Percentiles rank a stretch among this genome's conserved stretches.
These are phyloP conservation scores for Dioctria linearis DNA, from an alignment of 2,888 invertebrate genomes.

Conservation along the genomic window DNA sequence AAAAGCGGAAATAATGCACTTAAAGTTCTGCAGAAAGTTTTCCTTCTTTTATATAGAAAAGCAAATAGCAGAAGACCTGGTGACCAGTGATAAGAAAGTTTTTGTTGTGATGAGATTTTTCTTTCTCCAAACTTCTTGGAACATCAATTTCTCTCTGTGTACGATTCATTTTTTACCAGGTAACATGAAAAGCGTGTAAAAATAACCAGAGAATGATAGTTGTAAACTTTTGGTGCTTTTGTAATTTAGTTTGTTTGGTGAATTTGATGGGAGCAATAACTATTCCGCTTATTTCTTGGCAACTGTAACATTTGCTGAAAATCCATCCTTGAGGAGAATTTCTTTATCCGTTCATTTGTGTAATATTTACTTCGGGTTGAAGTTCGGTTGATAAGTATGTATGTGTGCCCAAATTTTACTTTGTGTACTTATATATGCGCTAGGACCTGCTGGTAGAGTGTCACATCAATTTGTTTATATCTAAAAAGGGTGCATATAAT, in stretches of 20 bases:
- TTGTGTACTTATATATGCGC: too few relatives aligned
- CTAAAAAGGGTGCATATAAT: too few relatives aligned
- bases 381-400: too few relatives aligned
- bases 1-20: slow-evolving; percentile 48
- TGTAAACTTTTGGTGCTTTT: slow-evolving; percentile 14
- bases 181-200: slow-evolving; percentile 10
- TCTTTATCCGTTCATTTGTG: too few relatives aligned
- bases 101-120: slow-evolving; percentile 35
- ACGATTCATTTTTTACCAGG: slow-evolving; percentile 12
- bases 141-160: slow-evolving; percentile 1
- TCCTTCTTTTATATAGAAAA: slow-evolving; percentile 4
- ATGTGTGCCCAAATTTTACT: too few relatives aligned
- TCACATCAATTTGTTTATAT: too few relatives aligned
- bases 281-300: too few relatives aligned
- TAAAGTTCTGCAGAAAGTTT: slow-evolving; percentile 44
- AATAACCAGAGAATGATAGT: slow-evolving; percentile 33
- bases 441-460: too few relatives aligned
- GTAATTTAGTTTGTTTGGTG: background rate
- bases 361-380: too few relatives aligned
- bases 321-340: too few relatives aligned
- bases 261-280: background rate
- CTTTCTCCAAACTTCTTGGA: slow-evolving; percentile 18
- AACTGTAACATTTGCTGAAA: too few relatives aligned
- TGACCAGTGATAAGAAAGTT: slow-evolving; percentile 47
- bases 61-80: slow-evolving; percentile 37